Percentiles rank a stretch among this genome's conserved stretches.
Evolutionary conservation across 2,113 vertebrate genomes (phyloP).

Genomic region (Callithrix jacchus): DNA sequence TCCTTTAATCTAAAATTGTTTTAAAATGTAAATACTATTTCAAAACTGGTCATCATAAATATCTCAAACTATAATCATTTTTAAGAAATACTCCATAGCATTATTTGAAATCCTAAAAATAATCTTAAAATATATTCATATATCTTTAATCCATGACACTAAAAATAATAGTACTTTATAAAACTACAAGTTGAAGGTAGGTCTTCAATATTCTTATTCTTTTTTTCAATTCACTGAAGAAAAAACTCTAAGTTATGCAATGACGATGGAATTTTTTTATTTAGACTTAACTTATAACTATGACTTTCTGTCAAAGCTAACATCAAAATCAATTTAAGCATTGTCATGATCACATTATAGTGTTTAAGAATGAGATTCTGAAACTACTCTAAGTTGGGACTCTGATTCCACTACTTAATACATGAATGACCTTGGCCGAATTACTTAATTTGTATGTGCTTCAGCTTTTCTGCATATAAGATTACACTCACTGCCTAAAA

Average conservation of each 20-base stretch:
- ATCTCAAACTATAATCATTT: neutral
- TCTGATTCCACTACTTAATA: neutral
- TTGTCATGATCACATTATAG: neutral
- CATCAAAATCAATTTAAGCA: neutral
- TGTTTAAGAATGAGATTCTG: neutral
- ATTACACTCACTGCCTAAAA: neutral
- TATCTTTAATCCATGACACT: neutral
- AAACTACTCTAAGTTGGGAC: neutral
- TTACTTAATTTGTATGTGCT: neutral
- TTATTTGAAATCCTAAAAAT: neutral
- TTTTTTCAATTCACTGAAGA: neutral
- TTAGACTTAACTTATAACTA: neutral
- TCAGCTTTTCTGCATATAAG: neutral
- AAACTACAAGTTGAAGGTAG: neutral
- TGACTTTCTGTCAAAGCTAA: neutral
- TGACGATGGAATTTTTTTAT: neutral
- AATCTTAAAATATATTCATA: neutral
- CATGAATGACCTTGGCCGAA: neutral
- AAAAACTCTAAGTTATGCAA: neutral
- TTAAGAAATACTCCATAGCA: neutral
- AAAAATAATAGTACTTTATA: neutral
- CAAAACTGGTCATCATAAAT: neutral
- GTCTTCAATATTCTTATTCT: neutral
- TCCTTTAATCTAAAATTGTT: neutral
- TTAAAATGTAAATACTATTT: neutral